phyloP scores from a whole-genome alignment of 1,140 invertebrate genomes.

The Drosophila simulans region DNA sequence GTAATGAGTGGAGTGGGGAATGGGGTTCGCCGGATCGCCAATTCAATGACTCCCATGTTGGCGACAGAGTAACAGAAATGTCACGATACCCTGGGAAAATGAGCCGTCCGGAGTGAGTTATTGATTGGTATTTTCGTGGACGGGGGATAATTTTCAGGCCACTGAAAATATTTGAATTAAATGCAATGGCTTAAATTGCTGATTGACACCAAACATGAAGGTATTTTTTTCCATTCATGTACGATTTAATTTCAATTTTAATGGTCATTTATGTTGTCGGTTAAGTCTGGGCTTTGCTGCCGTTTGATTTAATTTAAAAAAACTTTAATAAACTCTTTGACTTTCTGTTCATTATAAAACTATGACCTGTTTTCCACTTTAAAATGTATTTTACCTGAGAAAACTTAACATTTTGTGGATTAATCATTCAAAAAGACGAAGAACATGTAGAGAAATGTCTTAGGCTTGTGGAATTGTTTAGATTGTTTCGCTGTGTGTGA shows the following conservation, averaged over 20 bases:
- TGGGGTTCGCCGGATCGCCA: constrained; percentile 2
- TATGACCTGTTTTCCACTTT: no score
- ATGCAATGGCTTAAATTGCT: constrained; percentile 9
- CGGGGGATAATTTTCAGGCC: constrained; percentile 10
- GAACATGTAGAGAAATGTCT: no score
- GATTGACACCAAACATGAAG: constrained; percentile 7
- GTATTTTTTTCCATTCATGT: background rate
- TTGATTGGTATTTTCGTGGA: constrained; percentile 9
- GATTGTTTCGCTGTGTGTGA: no score
- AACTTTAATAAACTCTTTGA: no score
- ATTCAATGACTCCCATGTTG: constrained; percentile 8
- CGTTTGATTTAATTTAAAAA: background rate
- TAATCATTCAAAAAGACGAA: no score
- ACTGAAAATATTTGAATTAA: constrained; percentile 2
- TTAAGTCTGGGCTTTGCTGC: no score
- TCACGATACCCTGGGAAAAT: constrained; percentile 50
- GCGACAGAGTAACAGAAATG: constrained; percentile 24
- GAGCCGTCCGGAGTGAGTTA: constrained; percentile 24
- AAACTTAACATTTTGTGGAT: no score
- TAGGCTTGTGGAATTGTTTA: no score
- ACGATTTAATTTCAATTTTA: background rate
- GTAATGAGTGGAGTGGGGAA: constrained; percentile 38
- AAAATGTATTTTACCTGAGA: no score
- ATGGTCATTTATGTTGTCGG: no score
- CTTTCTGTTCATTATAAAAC: no score